These are phyloP conservation scores for Anas georgica DNA, from an alignment of 2,797 vertebrate species.

Conservation along the genomic window DNA sequence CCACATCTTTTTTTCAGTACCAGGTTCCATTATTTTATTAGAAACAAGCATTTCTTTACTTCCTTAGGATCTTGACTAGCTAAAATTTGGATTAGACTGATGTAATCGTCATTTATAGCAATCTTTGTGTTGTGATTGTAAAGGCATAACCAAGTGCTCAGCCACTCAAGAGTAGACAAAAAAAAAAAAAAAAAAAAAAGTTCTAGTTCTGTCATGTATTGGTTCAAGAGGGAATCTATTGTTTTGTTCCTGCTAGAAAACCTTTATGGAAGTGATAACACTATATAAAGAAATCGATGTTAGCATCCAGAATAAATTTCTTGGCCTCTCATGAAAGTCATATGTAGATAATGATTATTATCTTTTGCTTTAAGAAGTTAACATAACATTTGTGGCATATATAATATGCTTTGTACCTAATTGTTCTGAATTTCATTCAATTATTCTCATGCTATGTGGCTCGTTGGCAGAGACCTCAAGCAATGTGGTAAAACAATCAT, in stretches of 20 bases:
- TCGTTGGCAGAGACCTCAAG: constrained; percentile 7
- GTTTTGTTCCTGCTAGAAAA: neutral
- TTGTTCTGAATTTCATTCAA: constrained; percentile 32
- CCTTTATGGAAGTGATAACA: neutral
- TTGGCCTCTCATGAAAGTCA: neutral
- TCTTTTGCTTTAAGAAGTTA: neutral
- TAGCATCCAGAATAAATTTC: neutral
- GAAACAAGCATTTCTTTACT: neutral
- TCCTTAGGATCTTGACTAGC: neutral
- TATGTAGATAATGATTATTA: neutral
- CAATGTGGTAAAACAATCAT: constrained; percentile 53
- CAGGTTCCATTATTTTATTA: constrained; percentile 6
- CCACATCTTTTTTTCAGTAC: neutral
- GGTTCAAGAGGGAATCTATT: neutral
- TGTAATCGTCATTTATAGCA: neutral
- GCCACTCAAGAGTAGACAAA: neutral
- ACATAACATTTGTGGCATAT: neutral
- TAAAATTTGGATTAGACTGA: neutral
- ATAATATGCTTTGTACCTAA: constrained; percentile 1
- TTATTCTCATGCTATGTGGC: neutral
- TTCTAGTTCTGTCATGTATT: neutral
- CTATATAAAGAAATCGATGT: neutral
- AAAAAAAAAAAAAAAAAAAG: neutral
- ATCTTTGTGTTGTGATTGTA: neutral
- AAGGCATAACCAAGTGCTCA: neutral